A percentile compares a stretch with the other conserved stretches of the same genome.
Evolutionary conservation across 2,888 invertebrate species (phyloP).

Genomic region (Pollenia angustigena): DNA sequence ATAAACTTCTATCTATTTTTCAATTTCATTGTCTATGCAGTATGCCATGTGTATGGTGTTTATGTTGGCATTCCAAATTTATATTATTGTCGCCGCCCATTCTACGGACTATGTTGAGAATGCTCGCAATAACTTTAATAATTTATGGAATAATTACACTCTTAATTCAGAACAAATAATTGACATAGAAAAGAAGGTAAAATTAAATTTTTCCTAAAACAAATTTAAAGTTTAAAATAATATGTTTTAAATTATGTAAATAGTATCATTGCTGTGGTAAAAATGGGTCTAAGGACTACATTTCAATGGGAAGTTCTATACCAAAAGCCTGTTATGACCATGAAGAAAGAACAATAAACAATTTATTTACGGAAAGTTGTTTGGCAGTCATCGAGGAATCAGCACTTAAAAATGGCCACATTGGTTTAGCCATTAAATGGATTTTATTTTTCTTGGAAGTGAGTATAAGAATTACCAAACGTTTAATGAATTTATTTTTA

Average conservation of each 20-base stretch:
- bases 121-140: slow-evolving; percentile 77
- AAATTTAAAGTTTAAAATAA: too few relatives aligned
- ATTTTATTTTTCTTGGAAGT: slow-evolving; percentile 79
- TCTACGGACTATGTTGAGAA: slow-evolving; percentile 79
- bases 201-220: neutral
- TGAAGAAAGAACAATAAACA: slow-evolving; percentile 70
- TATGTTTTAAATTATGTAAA: slow-evolving; percentile 44
- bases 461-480: slow-evolving; percentile 63
- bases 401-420: slow-evolving; percentile 78
- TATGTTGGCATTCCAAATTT: slow-evolving; percentile 89
- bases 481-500: too few relatives aligned
- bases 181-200: slow-evolving; percentile 77
- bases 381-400: slow-evolving; percentile 77
- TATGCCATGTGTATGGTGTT: slow-evolving; percentile 89
- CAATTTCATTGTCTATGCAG: slow-evolving; percentile 82
- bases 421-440: slow-evolving; percentile 80
- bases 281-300: slow-evolving; percentile 79
- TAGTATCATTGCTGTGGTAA: slow-evolving; percentile 81
- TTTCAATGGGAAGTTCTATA: slow-evolving; percentile 75
- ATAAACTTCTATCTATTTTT: slow-evolving; percentile 15
- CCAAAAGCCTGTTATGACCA: slow-evolving; percentile 78
- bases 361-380: slow-evolving; percentile 77
- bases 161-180: slow-evolving; percentile 75
- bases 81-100: slow-evolving; percentile 80
- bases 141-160: slow-evolving; percentile 77